Evolutionary conservation across 2,888 invertebrate species (phyloP).

Genomic region (Therioaphis trifolii): DNA sequence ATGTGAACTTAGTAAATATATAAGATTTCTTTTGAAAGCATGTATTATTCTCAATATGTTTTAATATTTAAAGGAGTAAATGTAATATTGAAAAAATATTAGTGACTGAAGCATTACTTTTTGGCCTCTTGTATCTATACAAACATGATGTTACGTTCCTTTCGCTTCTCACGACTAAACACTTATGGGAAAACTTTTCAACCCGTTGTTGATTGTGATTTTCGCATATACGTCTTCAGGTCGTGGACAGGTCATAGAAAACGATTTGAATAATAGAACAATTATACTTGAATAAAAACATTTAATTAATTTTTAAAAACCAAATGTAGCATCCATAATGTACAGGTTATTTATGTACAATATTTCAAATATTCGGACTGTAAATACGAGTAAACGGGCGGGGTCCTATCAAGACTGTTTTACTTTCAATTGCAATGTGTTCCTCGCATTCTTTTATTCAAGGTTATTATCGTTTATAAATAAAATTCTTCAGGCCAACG

Average conservation of each 20-base stretch:
- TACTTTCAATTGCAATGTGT: conserved; percentile 54
- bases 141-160: conserved; percentile 27
- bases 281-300: background rate
- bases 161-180: conserved; percentile 61
- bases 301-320: conserved; percentile 7
- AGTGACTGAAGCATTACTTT: conserved; percentile 12
- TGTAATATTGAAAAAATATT: conserved; percentile 43
- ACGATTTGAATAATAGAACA: conserved; percentile 34
- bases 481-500: conserved; percentile 20
- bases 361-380: background rate
- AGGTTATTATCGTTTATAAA: conserved; percentile 50
- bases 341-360: background rate
- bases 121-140: conserved; percentile 33
- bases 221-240: conserved; percentile 40
- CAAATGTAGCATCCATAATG: background rate
- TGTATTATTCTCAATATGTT: background rate
- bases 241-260: conserved; percentile 32
- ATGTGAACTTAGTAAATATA: background rate
- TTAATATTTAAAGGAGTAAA: conserved; percentile 34
- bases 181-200: conserved; percentile 52
- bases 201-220: conserved; percentile 17
- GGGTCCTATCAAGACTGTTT: conserved; percentile 38
- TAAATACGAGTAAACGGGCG: conserved; percentile 49
- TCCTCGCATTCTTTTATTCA: conserved; percentile 54
- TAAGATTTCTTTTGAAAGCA: background rate